Conservation (phyloP, 1,140 invertebrate species). For the Drosophila arizonae region DNA sequence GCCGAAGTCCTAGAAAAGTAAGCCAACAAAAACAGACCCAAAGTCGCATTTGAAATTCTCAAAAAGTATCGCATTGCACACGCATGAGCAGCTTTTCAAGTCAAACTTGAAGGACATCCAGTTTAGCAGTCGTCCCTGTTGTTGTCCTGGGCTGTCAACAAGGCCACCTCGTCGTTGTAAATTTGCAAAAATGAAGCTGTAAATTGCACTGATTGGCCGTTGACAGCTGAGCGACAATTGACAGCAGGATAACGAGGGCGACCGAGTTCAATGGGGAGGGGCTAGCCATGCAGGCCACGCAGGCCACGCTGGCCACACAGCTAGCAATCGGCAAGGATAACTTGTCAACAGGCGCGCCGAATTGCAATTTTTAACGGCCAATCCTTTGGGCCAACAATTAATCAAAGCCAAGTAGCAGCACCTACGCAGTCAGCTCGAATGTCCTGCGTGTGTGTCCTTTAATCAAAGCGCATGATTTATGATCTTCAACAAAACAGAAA, state of each 20-base stretch:
- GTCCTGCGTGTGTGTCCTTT: constrained; percentile 53
- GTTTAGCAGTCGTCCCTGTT: constrained; percentile 38
- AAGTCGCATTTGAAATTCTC: constrained; percentile 54
- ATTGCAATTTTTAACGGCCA: constrained; percentile 68
- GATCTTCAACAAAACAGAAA: constrained; percentile 32
- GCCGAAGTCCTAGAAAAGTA: constrained; percentile 72
- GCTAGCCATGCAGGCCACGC: neutral
- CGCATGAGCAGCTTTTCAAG: constrained; percentile 69
- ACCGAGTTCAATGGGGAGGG: neutral
- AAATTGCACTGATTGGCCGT: constrained; percentile 76
- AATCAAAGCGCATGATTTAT: constrained; percentile 75
- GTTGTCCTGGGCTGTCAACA: constrained; percentile 58
- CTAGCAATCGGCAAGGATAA: constrained; percentile 27
- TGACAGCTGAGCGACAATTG: constrained; percentile 71
- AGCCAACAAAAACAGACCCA: constrained; percentile 32
- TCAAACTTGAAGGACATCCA: constrained; percentile 67
- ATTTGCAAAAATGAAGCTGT: constrained; percentile 79
- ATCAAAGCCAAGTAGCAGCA: constrained; percentile 53
- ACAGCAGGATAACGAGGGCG: constrained; percentile 47
- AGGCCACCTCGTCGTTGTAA: constrained; percentile 35
- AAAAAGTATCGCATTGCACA: constrained; percentile 74
- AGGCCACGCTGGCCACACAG: constrained; percentile 52
- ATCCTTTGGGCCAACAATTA: constrained; percentile 71
- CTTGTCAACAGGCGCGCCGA: constrained; percentile 73
- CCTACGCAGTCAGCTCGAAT: constrained; percentile 50